phyloP scores from a whole-genome alignment of 2,888 invertebrate species.

The Drosophila diplacantha region DNA sequence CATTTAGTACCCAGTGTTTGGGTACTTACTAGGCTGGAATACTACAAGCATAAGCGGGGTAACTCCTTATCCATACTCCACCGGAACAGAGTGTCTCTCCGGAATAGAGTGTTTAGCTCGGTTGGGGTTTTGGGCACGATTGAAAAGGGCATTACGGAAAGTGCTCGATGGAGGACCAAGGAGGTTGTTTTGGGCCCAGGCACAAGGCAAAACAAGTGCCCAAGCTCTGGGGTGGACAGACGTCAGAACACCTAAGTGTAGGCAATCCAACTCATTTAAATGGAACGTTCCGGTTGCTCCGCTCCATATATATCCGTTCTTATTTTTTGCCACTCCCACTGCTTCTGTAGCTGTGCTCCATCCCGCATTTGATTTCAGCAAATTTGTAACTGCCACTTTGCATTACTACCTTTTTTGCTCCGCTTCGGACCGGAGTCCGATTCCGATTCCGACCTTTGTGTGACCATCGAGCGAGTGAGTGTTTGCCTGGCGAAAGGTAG shows the following conservation, averaged over 20 bases:
- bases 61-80: background rate
- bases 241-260: slow-evolving; percentile 41
- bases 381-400: slow-evolving; percentile 72
- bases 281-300: slow-evolving; percentile 31
- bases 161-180: slow-evolving; percentile 10
- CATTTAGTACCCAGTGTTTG: slow-evolving; percentile 7
- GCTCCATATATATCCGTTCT: slow-evolving; percentile 16
- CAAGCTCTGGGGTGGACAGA: slow-evolving; percentile 14
- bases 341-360: slow-evolving; percentile 21
- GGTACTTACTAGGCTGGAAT: background rate
- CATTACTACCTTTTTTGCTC: slow-evolving; percentile 43
- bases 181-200: background rate
- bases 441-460: slow-evolving; percentile 24
- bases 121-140: slow-evolving; percentile 21
- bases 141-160: slow-evolving; percentile 23
- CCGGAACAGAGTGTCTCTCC: slow-evolving; percentile 5
- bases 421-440: slow-evolving; percentile 5
- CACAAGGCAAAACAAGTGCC: background rate
- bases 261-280: slow-evolving; percentile 55
- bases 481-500: slow-evolving; percentile 53
- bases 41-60: too few relatives aligned
- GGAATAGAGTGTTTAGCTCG: slow-evolving; percentile 47
- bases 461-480: slow-evolving; percentile 43
- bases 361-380: slow-evolving; percentile 56
- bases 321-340: slow-evolving; percentile 3